Evolutionary conservation across 2,113 vertebrate genomes (phyloP).

Genomic region (Saguinus imperator): DNA sequence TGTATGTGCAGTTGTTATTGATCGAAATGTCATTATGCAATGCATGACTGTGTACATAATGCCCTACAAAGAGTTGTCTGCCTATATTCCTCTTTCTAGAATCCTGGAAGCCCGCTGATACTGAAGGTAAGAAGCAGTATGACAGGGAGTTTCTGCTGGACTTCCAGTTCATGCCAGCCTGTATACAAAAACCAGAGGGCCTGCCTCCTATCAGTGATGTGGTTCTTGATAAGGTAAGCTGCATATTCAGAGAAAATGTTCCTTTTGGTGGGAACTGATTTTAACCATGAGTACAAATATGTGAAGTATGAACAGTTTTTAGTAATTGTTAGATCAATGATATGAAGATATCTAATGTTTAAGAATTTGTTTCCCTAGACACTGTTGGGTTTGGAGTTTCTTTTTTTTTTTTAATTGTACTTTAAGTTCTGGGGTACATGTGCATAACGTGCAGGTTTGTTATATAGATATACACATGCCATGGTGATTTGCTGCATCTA

Average conservation of each 20-base stretch:
- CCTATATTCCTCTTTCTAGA: slow-evolving; percentile 76
- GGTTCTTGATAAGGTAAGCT: slow-evolving; percentile 95
- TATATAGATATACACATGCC: no score
- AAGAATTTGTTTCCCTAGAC: slow-evolving; percentile 19
- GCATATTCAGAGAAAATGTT: neutral
- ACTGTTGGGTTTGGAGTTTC: slow-evolving; percentile 3
- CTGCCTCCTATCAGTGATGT: slow-evolving; percentile 97
- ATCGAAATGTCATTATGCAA: neutral
- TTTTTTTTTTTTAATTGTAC: neutral
- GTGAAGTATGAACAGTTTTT: neutral
- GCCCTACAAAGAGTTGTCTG: neutral
- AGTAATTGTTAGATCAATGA: neutral
- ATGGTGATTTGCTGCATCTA: no score
- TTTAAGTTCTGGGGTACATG: no score
- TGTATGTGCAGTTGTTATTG: neutral
- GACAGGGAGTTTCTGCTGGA: slow-evolving; percentile 93
- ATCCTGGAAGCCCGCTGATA: slow-evolving; percentile 85
- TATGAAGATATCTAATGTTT: slow-evolving; percentile 4
- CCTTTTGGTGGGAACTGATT: neutral
- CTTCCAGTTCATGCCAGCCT: slow-evolving; percentile 96
- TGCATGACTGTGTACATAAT: neutral
- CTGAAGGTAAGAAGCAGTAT: slow-evolving; percentile 94
- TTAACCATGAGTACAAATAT: neutral
- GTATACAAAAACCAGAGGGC: slow-evolving; percentile 95
- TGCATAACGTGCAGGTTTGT: no score